These are phyloP conservation scores for Enteromius treurensis DNA, from an alignment of 2,797 vertebrate species.

Conservation along the genomic window DNA sequence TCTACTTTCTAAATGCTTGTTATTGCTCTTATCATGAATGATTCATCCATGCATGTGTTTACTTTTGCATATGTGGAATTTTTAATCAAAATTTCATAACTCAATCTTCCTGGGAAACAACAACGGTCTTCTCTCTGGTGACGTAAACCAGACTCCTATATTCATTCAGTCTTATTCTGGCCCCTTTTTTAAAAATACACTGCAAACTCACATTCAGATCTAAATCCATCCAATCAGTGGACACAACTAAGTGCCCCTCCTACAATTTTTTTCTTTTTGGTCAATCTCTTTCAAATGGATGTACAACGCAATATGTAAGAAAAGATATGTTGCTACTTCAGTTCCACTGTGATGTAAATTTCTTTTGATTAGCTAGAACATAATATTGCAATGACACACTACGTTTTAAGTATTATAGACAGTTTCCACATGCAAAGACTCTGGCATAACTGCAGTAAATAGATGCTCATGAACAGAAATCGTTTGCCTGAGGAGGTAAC, in stretches of 20 bases:
- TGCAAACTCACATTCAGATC: neutral
- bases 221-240: neutral
- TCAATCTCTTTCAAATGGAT: neutral
- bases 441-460: conserved; percentile 2
- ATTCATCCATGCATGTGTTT: neutral
- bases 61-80: neutral
- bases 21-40: neutral
- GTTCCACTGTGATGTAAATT: neutral
- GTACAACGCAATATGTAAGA: neutral
- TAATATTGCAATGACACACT: neutral
- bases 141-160: neutral
- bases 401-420: neutral
- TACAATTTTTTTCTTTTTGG: neutral
- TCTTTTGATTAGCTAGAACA: neutral
- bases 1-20: neutral
- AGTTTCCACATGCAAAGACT: neutral
- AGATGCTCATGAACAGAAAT: neutral
- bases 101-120: neutral
- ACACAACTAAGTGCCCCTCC: neutral
- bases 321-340: neutral
- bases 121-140: neutral
- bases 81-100: neutral
- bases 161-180: neutral
- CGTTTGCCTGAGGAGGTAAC: neutral
- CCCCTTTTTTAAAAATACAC: neutral